These are phyloP conservation scores for Drosophila nigromelanica DNA, from an alignment of 1,140 invertebrate species.

Conservation along the genomic window DNA sequence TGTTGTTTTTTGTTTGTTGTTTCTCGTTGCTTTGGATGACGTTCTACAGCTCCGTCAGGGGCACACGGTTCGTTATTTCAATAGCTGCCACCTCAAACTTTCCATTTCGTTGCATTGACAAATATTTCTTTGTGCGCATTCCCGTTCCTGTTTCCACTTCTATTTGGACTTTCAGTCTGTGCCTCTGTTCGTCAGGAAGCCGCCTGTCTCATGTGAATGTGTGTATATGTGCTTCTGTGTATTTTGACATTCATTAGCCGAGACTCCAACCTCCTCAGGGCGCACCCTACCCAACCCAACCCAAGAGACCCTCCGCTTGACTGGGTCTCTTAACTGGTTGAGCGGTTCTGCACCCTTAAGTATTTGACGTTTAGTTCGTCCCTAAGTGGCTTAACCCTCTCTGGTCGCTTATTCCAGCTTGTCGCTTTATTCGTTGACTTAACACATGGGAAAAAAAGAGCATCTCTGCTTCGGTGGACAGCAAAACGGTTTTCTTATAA, in stretches of 20 bases:
- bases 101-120: conserved; percentile 71
- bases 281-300: not conserved
- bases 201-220: not conserved
- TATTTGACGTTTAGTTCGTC: too few relatives aligned
- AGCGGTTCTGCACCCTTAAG: not conserved
- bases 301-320: not conserved
- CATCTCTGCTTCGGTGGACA: too few relatives aligned
- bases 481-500: not conserved
- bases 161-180: conserved; percentile 1
- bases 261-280: not conserved
- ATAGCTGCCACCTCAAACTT: conserved; percentile 65
- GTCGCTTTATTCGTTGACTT: too few relatives aligned
- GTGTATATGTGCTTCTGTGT: conserved; percentile 20
- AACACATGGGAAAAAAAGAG: too few relatives aligned
- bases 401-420: too few relatives aligned
- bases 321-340: not conserved
- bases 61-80: conserved; percentile 43
- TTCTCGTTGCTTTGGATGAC: conserved; percentile 19
- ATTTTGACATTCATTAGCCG: conserved; percentile 68
- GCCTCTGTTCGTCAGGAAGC: conserved; percentile 1
- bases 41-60: conserved; percentile 10
- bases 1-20: conserved; percentile 11
- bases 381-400: too few relatives aligned
- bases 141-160: conserved; percentile 11
- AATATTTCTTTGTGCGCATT: conserved; percentile 49